Base-by-base conservation (phyloP, 1,140 invertebrate genomes). In the Macrobrachium nipponense region DNA sequence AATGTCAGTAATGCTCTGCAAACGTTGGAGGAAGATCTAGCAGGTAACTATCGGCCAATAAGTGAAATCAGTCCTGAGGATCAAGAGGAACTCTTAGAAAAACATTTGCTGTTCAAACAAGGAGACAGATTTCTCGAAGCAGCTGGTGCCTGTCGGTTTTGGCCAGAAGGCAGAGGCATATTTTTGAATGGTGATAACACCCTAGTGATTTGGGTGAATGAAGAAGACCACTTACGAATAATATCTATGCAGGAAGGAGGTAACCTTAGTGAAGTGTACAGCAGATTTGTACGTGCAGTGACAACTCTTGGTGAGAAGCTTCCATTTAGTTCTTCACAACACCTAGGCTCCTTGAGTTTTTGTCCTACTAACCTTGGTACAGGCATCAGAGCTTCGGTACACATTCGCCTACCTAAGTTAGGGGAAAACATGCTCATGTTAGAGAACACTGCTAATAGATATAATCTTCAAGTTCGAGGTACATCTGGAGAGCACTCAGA, bases 341-440 rank as follows among this genome's bases (percentile, higher is more conserved):
- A 97, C 89, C 94, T 99, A 81, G 98, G 98, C 78, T 99, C 97
- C 94, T 93, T 99, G 87, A 99, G 98, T 87, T 99, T 99, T 95
- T 99, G 98, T 93, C 98, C 98, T 75, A 98, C 97, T 91, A 99
- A 99, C 92, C 92, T 99, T 92, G 98, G 98, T 60, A 99, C 98
- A 84, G 98, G 98, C 68, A 96, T 99, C 82, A 96, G 98, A 89
- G 98, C 98, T 23, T 98, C 97, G 61, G 98, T 99, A 89, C 98
- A 99, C 94, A 98, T 99, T 91, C 97, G 97, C 92, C 93, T 99
- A 89, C 98, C 98, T 83, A 98, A 98, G 92, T 93, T 99, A 90
- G 96, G 96, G 72, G 95, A 97, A 83, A 95, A 98, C 93, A 95
- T 94, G 90, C 94, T 94, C 20, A 96, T 96, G 91, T 78, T 99